Conservation (phyloP, 2,113 vertebrate species). For the Paracanthobrama guichenoti region DNA sequence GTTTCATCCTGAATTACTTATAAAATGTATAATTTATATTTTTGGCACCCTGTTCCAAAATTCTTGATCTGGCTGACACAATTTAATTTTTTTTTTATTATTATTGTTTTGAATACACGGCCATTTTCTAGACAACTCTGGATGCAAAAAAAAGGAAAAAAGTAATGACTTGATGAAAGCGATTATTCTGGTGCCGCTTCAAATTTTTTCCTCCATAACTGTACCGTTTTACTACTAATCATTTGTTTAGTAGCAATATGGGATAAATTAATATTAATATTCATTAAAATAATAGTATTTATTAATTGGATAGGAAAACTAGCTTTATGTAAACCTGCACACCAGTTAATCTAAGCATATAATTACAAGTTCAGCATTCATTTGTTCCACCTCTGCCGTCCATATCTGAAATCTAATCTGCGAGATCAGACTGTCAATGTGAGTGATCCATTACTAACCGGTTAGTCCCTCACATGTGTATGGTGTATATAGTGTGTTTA, state of each 20-base stretch:
- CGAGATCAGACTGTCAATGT: background rate
- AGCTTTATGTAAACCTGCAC: background rate
- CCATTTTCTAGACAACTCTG: no score
- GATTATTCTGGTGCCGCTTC: background rate
- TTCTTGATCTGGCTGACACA: background rate
- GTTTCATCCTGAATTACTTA: no score
- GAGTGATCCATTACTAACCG: background rate
- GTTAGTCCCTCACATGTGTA: background rate
- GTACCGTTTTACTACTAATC: background rate
- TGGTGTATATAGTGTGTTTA: conserved; percentile 10
- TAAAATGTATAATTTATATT: background rate
- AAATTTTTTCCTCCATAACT: background rate
- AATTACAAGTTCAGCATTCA: background rate
- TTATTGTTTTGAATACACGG: background rate
- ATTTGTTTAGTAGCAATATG: background rate
- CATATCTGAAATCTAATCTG: background rate
- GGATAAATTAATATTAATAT: background rate
- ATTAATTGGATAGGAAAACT: background rate
- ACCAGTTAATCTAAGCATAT: background rate
- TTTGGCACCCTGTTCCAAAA: background rate
- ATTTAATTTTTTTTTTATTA: no score
- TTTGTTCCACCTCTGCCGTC: background rate
- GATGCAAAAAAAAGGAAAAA: no score
- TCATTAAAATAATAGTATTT: background rate
- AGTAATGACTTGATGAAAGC: background rate